phyloP scores from a whole-genome alignment of 2,888 invertebrate species.

The Dioctria linearis region DNA sequence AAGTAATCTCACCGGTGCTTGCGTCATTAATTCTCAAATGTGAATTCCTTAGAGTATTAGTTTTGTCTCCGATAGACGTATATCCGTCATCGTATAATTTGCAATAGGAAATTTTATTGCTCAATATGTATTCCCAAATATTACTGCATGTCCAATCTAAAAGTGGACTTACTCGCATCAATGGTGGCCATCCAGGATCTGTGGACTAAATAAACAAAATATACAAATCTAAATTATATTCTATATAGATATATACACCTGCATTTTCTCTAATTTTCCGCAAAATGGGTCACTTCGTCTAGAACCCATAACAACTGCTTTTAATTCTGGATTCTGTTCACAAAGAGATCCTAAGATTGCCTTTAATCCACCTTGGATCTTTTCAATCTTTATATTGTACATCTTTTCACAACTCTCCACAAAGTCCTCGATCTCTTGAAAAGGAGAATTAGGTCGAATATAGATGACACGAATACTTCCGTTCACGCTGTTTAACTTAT shows the following conservation, averaged over 20 bases:
- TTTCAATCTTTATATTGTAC: constrained; percentile 83
- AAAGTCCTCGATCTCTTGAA: constrained; percentile 89
- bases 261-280: constrained; percentile 77
- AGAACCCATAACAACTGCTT: constrained; percentile 94
- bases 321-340: constrained; percentile 75
- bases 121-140: constrained; percentile 91
- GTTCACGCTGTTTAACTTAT: constrained; percentile 65
- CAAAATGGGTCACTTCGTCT: constrained; percentile 90
- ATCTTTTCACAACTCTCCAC: constrained; percentile 79
- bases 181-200: constrained; percentile 90
- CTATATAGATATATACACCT: constrained; percentile 72
- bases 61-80: constrained; percentile 88
- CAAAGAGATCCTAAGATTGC: constrained; percentile 78
- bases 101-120: constrained; percentile 90
- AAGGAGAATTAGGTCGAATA: constrained; percentile 84
- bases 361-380: constrained; percentile 81
- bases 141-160: constrained; percentile 94
- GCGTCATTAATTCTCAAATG: constrained; percentile 74
- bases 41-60: constrained; percentile 87
- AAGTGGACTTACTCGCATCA: constrained; percentile 91
- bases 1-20: constrained; percentile 71
- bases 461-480: constrained; percentile 77
- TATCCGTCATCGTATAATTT: constrained; percentile 91
- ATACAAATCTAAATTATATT: background rate
- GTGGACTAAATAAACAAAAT: constrained; percentile 76